Conservation (phyloP, 2,797 vertebrate genomes). For the Centroberyx gerrardi region DNA sequence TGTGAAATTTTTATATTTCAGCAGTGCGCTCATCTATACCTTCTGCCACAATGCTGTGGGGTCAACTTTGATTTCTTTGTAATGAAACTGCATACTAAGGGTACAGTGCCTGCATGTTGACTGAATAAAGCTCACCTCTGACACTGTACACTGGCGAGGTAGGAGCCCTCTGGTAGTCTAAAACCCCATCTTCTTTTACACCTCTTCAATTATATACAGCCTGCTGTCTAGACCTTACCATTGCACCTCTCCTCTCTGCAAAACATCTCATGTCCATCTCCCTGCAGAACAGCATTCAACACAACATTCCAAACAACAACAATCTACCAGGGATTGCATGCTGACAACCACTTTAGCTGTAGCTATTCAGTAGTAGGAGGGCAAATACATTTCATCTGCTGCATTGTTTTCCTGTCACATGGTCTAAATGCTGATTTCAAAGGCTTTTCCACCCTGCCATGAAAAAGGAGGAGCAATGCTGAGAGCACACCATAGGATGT, state of each 20-base stretch:
- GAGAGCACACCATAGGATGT: constrained; percentile 1
- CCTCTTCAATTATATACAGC: constrained; percentile 86
- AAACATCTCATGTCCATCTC: constrained; percentile 42
- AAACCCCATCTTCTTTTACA: constrained; percentile 86
- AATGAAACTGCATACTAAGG: constrained; percentile 8
- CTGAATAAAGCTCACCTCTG: constrained; percentile 32
- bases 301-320: not conserved
- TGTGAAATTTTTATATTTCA: not conserved
- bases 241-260: constrained; percentile 56
- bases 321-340: not conserved
- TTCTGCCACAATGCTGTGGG: not conserved
- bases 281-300: constrained; percentile 21
- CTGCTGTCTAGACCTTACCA: constrained; percentile 81
- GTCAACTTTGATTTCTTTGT: constrained; percentile 11
- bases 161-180: constrained; percentile 59
- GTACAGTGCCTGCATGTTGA: constrained; percentile 20
- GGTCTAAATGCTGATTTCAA: not conserved
- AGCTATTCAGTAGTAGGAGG: not conserved
- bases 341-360: not conserved
- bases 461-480: not conserved
- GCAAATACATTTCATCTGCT: not conserved
- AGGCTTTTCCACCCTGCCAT: not conserved
- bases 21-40: not conserved
- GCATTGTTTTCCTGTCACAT: constrained; percentile 8
- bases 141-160: constrained; percentile 67